Evolutionary conservation across 2,797 vertebrate species (phyloP), one percentile per base, ranked within the genome.

Genomic region (Apogon hyalosoma): DNA sequence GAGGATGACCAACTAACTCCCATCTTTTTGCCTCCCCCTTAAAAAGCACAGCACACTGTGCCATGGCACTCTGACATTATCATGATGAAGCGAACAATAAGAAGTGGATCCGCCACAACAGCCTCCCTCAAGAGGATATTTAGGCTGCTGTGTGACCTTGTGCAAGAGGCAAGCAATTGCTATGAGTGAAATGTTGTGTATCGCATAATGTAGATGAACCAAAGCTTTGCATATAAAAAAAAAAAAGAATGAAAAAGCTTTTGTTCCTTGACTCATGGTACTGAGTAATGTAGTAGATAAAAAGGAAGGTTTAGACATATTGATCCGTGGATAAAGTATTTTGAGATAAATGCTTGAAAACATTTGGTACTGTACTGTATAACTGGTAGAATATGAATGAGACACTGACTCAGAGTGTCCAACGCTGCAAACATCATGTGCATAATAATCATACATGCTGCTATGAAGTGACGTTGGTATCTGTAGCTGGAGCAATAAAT

Each of bases 31-130:
- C 18, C 56, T 28, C 39, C 11, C 31, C 18, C 76, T 48, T 49
- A 36, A 18, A 80, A 77, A 75, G 41, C 19, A 46, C 63, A 69
- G 42, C 69, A 48, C 61, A 53, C 19, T 59, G 39, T 42, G 47
- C 48, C 3, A 13, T 46, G 69, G 33, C 71, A 64, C 73, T 36
- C 33, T 63, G 65, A 82, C 73, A 73, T 85, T 76, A 75, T 57
- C 38, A 76, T 45, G 40, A 69, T 77, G 63, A 70, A 49, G 65
- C 50, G 36, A 62, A 45, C 2, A 55, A 51, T 77, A 63, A 79
- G 57, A 39, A 55, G 19, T 11, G 3, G 45, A 76, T 62, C 63
- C 74, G 66, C 16, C 65, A 56, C 57, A 42, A 36, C 42, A 78
- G 75, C 59, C 55, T 59, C 38, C 54, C 46, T 28, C 40, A 10